Base-by-base conservation (phyloP, 2,797 vertebrate species). In the Channallabes apus region DNA sequence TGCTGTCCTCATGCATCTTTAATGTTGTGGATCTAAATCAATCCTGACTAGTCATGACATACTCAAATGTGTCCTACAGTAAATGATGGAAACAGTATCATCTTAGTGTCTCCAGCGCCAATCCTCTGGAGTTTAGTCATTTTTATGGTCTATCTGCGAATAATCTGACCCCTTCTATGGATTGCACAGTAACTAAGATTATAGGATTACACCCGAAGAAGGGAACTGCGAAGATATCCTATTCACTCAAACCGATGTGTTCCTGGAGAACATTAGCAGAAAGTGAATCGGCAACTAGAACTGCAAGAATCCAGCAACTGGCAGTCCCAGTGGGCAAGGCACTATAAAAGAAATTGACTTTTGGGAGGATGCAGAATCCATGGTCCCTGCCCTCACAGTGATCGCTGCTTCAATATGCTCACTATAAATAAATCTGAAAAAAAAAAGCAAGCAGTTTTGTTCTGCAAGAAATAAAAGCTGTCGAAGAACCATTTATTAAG, bases 271-370 rank as follows among this genome's bases (percentile, higher is more conserved):
- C 1, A 8, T 27, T 7, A 67, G 22, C 58, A n/a, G 58, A 22
- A 78, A 65, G 38, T 77, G 58, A 68, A 58, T 73, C 9, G 27
- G 54, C 2, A 7, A 24, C 7, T 77, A 58, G 29, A 58, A n/a
- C 46, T 78, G 61, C 46, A 58, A 46, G 32, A 56, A 58, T 84
- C 62, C 71, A 67, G 75, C 32, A 29, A 51, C 24, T 75, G 59
- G 9, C 59, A 75, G 38, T 80, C 38, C 77, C 80, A 56, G 22
- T 24, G 20, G 80, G 4, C 64, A 56, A 15, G 29, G 12, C 18
- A 46, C 17, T 61, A 68, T 86, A 67, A 51, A 80, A 35, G 61
- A 84, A 71, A 85, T 46, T 71, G 54, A 85, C 65, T 80, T 80
- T 41, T 86, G 58, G 65, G 27, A 71, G 81, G 73, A 62, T 64